Evolutionary conservation across 1,140 invertebrate species (phyloP), one percentile per base, ranked within the genome.

Genomic region (Dicyema japonicum): DNA sequence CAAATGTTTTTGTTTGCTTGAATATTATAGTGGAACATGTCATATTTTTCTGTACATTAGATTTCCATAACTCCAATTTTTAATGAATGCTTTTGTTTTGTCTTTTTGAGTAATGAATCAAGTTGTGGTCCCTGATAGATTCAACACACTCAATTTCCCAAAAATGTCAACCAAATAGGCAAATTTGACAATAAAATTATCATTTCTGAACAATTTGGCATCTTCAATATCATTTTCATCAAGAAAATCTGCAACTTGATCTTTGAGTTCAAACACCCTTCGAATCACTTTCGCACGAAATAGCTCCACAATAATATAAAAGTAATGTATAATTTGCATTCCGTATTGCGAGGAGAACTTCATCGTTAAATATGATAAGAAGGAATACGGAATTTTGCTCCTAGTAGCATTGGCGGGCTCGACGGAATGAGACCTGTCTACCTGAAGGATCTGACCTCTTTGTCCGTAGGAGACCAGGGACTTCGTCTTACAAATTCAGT

Each of bases 231-330:
- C 4, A 23, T 23, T 23, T 23, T 23, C 22, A 5, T 23, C 22
- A 14, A 23, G 9, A 23, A 9, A 23, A 23, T 12, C 4, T 23
- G 22, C 4, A 23, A 23, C 15, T 23, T 23, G 11, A 12, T 23
- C 22, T 23, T 23, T 23, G n/a, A 23, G 4, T 23, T 23, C 22
- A 23, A 23, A 9, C 9, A 23, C 22, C n/a, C 4, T 23, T 23
- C 4, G 22, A 23, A 5, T 23, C 22, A 23, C 11, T 23, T 23
- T 23, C 4, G 4, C 22, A 23, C 22, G 22, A 23, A n/a, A 23
- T n/a, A 23, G 22, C 22, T 23, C 15, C 22, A 23, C 4, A 23
- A 23, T 23, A 23, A 14, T 23, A 23, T 9, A 23, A 14, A 23
- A 23, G 22, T n/a, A 14, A 23, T 5, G 9, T 23, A 9, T 23